Evolutionary conservation across 1,140 invertebrate species (phyloP).

Genomic region (Nebria ingens): DNA sequence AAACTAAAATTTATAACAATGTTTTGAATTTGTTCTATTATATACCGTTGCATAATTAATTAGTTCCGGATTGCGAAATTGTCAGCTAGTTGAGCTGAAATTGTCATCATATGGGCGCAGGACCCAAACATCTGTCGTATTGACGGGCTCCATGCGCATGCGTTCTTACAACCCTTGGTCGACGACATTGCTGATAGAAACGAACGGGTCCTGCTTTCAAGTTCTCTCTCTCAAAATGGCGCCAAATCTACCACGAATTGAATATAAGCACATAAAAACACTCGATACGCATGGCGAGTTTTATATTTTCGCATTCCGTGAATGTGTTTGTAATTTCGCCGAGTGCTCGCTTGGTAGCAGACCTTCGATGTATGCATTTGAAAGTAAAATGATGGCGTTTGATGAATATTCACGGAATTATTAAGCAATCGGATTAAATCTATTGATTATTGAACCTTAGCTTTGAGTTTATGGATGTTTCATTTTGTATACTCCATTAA

Average conservation of each 20-base stretch:
- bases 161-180: neutral
- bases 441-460: too few species aligned
- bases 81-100: neutral
- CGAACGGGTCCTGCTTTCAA: neutral
- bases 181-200: too few species aligned
- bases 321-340: neutral
- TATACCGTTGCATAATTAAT: neutral
- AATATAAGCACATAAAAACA: too few species aligned
- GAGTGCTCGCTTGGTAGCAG: too few species aligned
- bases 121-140: constrained; percentile 2
- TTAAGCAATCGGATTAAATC: too few species aligned
- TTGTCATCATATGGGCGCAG: constrained; percentile 1
- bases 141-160: neutral
- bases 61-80: neutral
- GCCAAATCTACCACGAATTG: too few species aligned
- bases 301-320: neutral
- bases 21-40: too few species aligned
- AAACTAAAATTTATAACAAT: too few species aligned
- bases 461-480: too few species aligned
- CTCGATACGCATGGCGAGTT: neutral
- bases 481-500: too few species aligned
- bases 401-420: too few species aligned
- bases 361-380: neutral
- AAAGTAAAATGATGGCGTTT: neutral
- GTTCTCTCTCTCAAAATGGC: neutral